phyloP scores from a whole-genome alignment of 2,113 vertebrate genomes.

The Lophotis ruficrista region DNA sequence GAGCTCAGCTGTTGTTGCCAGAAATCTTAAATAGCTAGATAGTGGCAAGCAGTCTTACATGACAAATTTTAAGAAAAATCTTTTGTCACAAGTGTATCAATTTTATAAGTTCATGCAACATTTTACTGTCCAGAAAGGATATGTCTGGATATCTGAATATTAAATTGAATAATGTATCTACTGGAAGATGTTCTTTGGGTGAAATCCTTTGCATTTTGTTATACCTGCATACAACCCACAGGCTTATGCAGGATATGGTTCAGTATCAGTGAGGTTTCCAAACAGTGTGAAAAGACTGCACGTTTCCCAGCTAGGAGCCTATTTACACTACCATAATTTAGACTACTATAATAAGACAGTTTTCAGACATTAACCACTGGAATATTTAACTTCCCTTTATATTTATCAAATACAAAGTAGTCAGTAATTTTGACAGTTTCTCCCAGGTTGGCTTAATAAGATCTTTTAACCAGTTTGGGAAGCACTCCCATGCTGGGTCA shows the following conservation, averaged over 20 bases:
- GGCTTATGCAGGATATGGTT: neutral
- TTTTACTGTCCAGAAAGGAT: neutral
- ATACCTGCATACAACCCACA: neutral
- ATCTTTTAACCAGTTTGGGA: neutral
- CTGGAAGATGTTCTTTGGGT: neutral
- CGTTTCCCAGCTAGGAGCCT: neutral
- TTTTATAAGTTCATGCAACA: neutral
- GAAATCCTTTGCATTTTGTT: neutral
- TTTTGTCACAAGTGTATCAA: neutral
- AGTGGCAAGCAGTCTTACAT: neutral
- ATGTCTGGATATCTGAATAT: neutral
- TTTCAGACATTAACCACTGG: neutral
- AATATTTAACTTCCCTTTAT: neutral
- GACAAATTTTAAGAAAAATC: neutral
- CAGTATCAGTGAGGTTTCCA: neutral
- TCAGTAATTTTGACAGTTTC: neutral
- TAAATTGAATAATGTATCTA: neutral
- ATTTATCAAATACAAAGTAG: neutral
- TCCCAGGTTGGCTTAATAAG: neutral
- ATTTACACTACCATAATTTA: neutral
- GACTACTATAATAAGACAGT: neutral
- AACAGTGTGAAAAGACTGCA: neutral
- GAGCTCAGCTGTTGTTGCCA: neutral
- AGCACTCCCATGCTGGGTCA: rapidly evolving
- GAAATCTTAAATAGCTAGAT: neutral